Evolutionary conservation across 2,888 invertebrate species (phyloP), one percentile per base, ranked within the genome.

Genomic region (Luperina testacea): DNA sequence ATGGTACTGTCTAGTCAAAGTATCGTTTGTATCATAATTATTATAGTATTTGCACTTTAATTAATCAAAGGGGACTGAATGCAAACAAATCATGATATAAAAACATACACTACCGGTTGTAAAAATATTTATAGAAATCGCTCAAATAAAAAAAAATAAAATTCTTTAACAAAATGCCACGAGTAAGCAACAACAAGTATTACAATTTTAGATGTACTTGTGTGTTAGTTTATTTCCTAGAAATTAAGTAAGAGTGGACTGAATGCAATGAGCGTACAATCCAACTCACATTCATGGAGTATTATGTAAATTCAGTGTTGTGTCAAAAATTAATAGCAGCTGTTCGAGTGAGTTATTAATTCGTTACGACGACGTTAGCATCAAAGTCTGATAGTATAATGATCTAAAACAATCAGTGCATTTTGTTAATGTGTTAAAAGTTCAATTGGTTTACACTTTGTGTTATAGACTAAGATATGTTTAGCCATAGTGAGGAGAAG

Each of bases 1-100:
- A 92, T 92, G 94, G 96, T 96, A 96, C 96, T 95, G 96, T 96
- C 96, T 96, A 96, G 96, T 96, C 96, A 96, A 96, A 93, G 92
- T 95, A 94, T 95, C 94, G 93, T 94, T 95, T 95, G 95, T 96
- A 95, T 93, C 91, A 93, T 95, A 38, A 38, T 38, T 38, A 93
- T 92, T 88, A 88, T 94, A 94, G 92, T 93, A 93, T 92, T 93
- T 92, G 92, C 94, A 94, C 92, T 90, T 92, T 91, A 89, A 90
- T 91, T 92, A 91, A 84, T 89, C 86, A 92, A 91, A 91, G 89
- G 89, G 90, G 92, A 94, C 93, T 93, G 92, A 93, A 89, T 84
- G 85, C 83, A 87, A 88, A 84, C 79, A 88, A 88, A 89, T 81
- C 76, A 87, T 72, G 74, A 80, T 81, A 85, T n/a, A 83, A 80